phyloP scores from a whole-genome alignment of 2,797 vertebrate species.

The Selene dorsalis region DNA sequence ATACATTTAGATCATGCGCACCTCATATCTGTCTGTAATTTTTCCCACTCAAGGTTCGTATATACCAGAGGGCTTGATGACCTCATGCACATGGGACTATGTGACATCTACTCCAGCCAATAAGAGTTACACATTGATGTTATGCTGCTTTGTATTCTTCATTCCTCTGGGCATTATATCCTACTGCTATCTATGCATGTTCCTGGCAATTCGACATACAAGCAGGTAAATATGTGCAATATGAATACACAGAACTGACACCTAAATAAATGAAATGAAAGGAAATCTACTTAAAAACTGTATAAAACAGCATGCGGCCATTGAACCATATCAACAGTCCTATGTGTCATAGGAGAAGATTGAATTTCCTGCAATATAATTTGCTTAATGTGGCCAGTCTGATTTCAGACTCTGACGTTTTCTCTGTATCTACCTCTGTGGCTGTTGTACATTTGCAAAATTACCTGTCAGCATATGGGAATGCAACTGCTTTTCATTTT shows the following conservation, averaged over 20 bases:
- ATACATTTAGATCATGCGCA: background rate
- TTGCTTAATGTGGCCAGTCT: background rate
- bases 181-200: conserved; percentile 86
- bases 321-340: background rate
- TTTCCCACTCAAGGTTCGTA: conserved; percentile 80
- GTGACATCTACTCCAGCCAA: conserved; percentile 82
- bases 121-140: conserved; percentile 86
- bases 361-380: background rate
- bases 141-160: conserved; percentile 88
- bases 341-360: background rate
- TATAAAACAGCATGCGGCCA: background rate
- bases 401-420: background rate
- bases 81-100: conserved; percentile 87
- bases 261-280: background rate
- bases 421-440: background rate
- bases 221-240: conserved; percentile 75
- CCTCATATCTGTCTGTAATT: conserved; percentile 6
- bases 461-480: background rate
- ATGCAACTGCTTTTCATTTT: background rate
- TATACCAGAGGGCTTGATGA: conserved; percentile 88
- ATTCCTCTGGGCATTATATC: conserved; percentile 83
- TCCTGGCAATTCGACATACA: conserved; percentile 80
- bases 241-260: background rate
- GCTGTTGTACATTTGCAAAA: background rate
- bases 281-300: background rate